Base-by-base conservation (phyloP, 2,797 vertebrate genomes). In the Bradypodion pumilum region DNA sequence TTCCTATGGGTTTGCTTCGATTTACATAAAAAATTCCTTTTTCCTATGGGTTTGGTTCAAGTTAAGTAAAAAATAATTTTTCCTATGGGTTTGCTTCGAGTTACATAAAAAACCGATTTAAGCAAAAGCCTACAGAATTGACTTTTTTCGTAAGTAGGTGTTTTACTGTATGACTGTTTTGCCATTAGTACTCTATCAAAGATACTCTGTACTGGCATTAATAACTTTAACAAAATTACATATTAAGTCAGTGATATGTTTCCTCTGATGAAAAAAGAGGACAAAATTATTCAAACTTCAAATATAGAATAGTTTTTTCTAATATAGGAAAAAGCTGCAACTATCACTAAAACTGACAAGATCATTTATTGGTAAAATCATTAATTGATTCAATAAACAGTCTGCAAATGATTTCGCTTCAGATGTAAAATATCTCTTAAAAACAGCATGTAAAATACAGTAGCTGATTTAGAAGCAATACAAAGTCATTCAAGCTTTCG, bases 171-270 rank as follows among this genome's bases (percentile, higher is more conserved):
- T 83, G 32, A 79, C 52, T 0, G 0, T 59, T n/a, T 75, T 81
- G 56, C 69, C 29, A 0, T 68, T 83, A 59, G 65, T 73, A 65
- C 81, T 83, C 25, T 83, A 44, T 75, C 35, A 62, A 68, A 76
- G 85, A 81, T 82, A n/a, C 85, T 90, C 62, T 81, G 86, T 79
- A 78, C 88, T 86, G 91, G 77, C 1, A 52, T 0, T 56, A 76
- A 87, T 82, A 79, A 65, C 56, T 70, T 84, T 81, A 75, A 66
- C 44, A 2, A 35, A 56, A 37, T 1, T 85, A 86, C 63, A 80
- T 56, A 27, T 9, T 70, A 7, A 2, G 15, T 52, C 13, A 27
- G 29, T 74, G 5, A 7, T 62, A 27, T 70, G 21, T 12, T 70
- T 70, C 40, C 40, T 25, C 27, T 9, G 23, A 42, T 23, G 42